phyloP scores from a whole-genome alignment of 2,797 vertebrate genomes.

The Amblyopsis hoosieri region DNA sequence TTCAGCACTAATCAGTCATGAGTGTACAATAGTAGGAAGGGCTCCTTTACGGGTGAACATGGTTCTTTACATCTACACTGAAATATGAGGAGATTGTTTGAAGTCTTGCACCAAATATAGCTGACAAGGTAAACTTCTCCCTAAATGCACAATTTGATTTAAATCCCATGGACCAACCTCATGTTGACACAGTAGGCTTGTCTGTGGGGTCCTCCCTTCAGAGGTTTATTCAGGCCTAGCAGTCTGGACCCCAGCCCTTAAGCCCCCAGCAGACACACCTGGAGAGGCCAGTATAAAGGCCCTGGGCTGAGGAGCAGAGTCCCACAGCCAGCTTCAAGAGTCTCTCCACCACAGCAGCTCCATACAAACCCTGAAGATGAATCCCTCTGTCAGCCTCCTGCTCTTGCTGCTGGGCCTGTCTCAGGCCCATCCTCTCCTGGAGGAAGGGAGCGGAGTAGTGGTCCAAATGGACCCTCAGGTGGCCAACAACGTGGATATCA shows the following conservation, averaged over 20 bases:
- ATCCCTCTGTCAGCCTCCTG: conserved; percentile 24
- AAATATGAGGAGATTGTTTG: too few species aligned
- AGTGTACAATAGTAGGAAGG: too few species aligned
- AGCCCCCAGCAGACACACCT: conserved; percentile 25
- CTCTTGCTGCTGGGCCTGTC: conserved; percentile 37
- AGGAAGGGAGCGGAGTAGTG: background rate
- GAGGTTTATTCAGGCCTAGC: conserved; percentile 10
- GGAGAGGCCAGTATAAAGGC: conserved; percentile 27
- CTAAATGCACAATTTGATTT: too few species aligned
- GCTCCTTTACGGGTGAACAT: too few species aligned
- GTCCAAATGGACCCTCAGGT: background rate
- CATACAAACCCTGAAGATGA: conserved; percentile 33
- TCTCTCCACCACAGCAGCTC: conserved; percentile 5
- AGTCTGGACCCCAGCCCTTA: conserved; percentile 6
- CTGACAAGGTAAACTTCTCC: too few species aligned
- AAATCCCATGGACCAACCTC: too few species aligned
- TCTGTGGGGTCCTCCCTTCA: background rate
- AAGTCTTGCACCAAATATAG: too few species aligned
- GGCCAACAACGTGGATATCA: too few species aligned
- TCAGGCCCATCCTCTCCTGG: conserved; percentile 16
- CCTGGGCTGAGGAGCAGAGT: conserved; percentile 6
- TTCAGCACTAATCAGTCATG: too few species aligned
- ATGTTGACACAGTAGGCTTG: too few species aligned
- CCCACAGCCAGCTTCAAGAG: background rate
- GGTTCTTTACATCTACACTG: too few species aligned